Conservation (phyloP, 2,797 vertebrate species). For the Nasua narica region DNA sequence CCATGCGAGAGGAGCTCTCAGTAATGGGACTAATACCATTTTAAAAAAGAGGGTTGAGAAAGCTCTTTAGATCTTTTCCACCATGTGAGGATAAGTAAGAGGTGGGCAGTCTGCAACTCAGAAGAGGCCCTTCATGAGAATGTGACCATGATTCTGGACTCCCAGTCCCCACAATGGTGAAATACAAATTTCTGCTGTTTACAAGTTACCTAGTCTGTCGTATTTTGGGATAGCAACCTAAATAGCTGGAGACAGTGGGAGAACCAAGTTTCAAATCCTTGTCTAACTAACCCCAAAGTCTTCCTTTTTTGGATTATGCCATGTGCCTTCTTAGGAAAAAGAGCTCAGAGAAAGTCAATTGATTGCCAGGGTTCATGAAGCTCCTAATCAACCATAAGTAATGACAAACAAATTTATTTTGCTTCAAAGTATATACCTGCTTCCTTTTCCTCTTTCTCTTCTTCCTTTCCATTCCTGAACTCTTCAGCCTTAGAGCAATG, state of each 20-base stretch:
- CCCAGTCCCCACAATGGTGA: not conserved
- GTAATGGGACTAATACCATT: not conserved
- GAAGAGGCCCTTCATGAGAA: not conserved
- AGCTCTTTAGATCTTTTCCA: not conserved
- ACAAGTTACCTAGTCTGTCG: not conserved
- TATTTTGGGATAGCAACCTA: not conserved
- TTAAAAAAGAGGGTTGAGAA: not conserved
- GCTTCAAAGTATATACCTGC: not conserved
- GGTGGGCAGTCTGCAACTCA: not conserved
- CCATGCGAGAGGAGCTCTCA: not conserved
- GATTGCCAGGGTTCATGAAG: not conserved
- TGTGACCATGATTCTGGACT: not conserved
- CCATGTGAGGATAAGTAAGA: not conserved
- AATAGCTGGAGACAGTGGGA: not conserved
- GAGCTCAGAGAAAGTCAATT: not conserved
- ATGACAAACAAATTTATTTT: not conserved
- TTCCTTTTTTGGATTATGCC: not conserved
- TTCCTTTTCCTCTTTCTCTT: not conserved
- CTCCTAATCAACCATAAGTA: not conserved
- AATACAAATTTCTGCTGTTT: not conserved
- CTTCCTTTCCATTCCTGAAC: not conserved
- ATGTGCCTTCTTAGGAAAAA: not conserved
- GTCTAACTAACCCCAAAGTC: not conserved
- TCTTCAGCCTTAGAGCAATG: not conserved
- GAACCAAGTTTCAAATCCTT: not conserved